Evolutionary conservation across 2,797 vertebrate genomes (phyloP).

Genomic region (Bradypodion ventrale): DNA sequence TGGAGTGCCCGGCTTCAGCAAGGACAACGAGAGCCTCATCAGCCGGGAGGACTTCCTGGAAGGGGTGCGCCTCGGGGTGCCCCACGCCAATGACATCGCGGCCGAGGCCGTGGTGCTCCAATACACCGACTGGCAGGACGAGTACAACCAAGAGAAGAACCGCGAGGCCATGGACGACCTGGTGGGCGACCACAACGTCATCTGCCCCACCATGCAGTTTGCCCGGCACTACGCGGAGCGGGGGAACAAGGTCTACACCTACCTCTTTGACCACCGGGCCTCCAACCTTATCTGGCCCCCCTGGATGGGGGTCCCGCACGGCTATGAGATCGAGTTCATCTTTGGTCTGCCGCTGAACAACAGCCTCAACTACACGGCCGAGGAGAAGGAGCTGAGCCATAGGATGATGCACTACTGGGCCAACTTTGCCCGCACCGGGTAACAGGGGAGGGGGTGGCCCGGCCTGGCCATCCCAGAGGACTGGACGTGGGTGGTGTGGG

Average conservation of each 20-base stretch:
- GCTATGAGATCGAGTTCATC: conserved; percentile 95
- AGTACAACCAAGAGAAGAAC: conserved; percentile 86
- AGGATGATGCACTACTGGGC: conserved; percentile 94
- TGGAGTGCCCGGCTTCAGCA: conserved; percentile 91
- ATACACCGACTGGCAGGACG: conserved; percentile 93
- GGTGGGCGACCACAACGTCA: conserved; percentile 92
- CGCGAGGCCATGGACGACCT: conserved; percentile 90
- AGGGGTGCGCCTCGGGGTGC: conserved; percentile 87
- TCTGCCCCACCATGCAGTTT: conserved; percentile 88
- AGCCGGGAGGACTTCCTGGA: conserved; percentile 89
- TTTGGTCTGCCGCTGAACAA: conserved; percentile 89
- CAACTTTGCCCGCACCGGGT: conserved; percentile 93
- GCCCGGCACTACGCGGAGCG: conserved; percentile 81
- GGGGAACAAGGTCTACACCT: conserved; percentile 81
- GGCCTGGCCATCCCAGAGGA: not conserved
- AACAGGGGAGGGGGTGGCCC: not conserved
- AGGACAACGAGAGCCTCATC: conserved; percentile 93
- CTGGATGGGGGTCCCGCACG: conserved; percentile 98
- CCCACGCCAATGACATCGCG: conserved; percentile 89
- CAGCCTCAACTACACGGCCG: conserved; percentile 86
- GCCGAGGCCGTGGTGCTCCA: conserved; percentile 91
- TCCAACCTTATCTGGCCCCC: conserved; percentile 90
- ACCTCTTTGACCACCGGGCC: conserved; percentile 89
- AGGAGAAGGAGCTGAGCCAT: conserved; percentile 86
- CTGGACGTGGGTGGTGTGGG: too few species aligned